phyloP scores from a whole-genome alignment of 64 coral and sea anemone genomes.

The Dendrophyllia cribrosa region DNA sequence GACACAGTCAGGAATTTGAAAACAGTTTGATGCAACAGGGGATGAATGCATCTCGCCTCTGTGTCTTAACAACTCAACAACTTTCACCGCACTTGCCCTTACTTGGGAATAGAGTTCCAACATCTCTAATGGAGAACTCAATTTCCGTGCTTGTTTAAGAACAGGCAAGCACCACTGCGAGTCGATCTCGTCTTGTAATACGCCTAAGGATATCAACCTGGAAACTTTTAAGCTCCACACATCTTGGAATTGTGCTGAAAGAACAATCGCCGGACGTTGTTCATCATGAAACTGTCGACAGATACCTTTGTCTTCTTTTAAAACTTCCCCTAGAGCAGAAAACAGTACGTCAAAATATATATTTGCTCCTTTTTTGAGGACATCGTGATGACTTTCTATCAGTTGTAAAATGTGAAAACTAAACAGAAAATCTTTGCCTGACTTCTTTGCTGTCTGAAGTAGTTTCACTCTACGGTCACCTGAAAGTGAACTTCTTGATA shows the following conservation, averaged over 20 bases:
- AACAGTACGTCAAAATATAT: not conserved
- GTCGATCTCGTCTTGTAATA: not conserved
- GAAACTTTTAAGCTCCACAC: not conserved
- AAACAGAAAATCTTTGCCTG: not conserved
- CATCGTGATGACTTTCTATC: not conserved
- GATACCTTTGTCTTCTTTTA: not conserved
- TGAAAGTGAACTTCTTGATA: not conserved
- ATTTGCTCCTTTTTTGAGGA: not conserved
- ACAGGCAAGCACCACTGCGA: not conserved
- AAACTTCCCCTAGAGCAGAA: not conserved
- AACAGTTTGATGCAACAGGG: not conserved
- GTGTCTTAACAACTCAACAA: not conserved
- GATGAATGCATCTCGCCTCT: not conserved
- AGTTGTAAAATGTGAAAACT: not conserved
- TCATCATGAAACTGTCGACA: not conserved
- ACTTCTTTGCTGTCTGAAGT: not conserved
- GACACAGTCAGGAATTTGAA: too few species aligned
- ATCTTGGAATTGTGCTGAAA: not conserved
- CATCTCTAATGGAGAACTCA: not conserved
- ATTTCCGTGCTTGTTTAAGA: not conserved
- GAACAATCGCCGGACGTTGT: not conserved
- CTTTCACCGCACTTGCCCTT: not conserved
- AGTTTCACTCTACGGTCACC: slow-evolving; percentile 7
- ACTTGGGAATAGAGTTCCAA: not conserved
- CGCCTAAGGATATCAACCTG: not conserved